Base-by-base conservation (phyloP, 1,140 invertebrate species). In the Hormaphis cornu region DNA sequence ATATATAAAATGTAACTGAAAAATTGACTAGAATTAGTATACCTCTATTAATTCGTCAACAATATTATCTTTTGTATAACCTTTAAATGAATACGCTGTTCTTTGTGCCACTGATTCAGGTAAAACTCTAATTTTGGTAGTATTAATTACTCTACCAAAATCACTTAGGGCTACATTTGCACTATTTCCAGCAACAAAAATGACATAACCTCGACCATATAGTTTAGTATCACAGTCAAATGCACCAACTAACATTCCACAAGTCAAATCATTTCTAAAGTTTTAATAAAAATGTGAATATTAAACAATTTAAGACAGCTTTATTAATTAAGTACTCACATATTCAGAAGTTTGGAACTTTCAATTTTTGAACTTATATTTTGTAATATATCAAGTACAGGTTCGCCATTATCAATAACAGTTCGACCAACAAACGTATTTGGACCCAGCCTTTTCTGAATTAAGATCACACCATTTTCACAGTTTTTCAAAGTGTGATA, bases 141-240 rank as follows among this genome's bases (percentile, higher is more conserved):
- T 48, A 66, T 66, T 66, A 22, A 66, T 66, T 66, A 46, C 44
- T 66, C 28, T 50, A 30, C 61, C 61, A 50, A 33, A 66, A 46
- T 66, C 61, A 33, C 61, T 30, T 24, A 66, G 8, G 20, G 44
- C 44, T 1, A 66, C 44, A 66, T 66, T 66, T 10, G 40, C 44
- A 33, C n/a, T 48, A 30, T 66, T 66, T 22, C 61, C 61, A 50
- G 42, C 28, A 20, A 66, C 26, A 6, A 66, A 66, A 16, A 30
- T 48, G 14, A 66, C 42, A 66, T 66, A 66, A 14, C 61, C 61
- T 22, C 61, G 61, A 16, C 26, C 61, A 50, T 48, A 66, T 4
- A 48, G 50, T 50, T 66, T 50, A 30, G 28, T 50, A 33, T 4
- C 12, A 35, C 4, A 14, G 50, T 66, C 44, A 48, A 50, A 66